Base-by-base conservation (phyloP, 92 coral and sea anemone species). In the Anthopleura xanthogrammica region DNA sequence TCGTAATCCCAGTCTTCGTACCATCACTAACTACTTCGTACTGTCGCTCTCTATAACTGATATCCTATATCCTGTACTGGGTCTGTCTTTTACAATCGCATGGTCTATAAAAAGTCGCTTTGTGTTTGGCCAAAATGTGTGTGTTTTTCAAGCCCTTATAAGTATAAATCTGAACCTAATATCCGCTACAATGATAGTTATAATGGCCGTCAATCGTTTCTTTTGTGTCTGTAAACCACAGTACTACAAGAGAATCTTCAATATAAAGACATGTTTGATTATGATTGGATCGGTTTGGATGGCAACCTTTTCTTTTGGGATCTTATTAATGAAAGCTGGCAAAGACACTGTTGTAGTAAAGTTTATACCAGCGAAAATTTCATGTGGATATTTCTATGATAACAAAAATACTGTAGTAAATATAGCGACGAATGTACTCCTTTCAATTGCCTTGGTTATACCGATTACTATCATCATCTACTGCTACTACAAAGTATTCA, bases 1-100 rank as follows among this genome's bases (percentile, higher is more conserved):
- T 12, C 75, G 66, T n/a, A 75, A 43, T 56, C 85, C 85, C 40
- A 54, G 78, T 20, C 42, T 81, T 20, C 40, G 78, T 54, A 71
- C 76, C 43, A 65, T 75, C 41, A 81, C 85, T 36, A 81, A 81
- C 43, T 57, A 65, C 41, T 81, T 65, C 60, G 65, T 81, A 39
- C 48, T 70, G 22, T 81, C 85, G 52, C 43, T 81, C 3, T 76
- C 85, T 9, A 1, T 14, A 7, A 41, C 78, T 3, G 85, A 81
- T 20, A 24, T 81, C 23, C n/a, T 71, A 22, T 81, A 43, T 52
- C 52, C 85, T 1, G 50, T 71, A 13, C 58, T 41, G 14, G 77
- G 41, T 17, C 29, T 81, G 77, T 48, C 85, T 14, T 55, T 81
- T 1, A 65, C 85, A 5, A 3, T 41, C 57, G 78, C 43, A 8